Percentiles rank a stretch among this genome's conserved stretches.
phyloP scores from a whole-genome alignment of 2,113 vertebrate genomes.

The Condylura cristata region DNA sequence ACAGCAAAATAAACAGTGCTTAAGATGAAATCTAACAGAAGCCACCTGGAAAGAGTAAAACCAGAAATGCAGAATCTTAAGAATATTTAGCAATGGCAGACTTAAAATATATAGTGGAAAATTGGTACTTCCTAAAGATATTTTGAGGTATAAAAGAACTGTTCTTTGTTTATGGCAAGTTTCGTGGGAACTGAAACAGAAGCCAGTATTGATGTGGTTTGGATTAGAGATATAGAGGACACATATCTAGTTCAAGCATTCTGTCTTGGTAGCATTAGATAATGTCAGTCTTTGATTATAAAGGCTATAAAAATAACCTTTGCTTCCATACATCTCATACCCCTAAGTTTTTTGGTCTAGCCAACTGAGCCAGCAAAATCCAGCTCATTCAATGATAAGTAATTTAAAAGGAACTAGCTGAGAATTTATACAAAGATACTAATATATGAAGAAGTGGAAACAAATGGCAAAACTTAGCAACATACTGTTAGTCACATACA shows the following conservation, averaged over 20 bases:
- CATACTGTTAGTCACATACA: background rate
- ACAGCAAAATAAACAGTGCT: background rate
- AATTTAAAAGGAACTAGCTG: background rate
- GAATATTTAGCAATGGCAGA: background rate
- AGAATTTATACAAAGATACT: background rate
- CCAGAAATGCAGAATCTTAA: background rate
- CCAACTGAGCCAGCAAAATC: background rate
- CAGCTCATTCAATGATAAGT: background rate
- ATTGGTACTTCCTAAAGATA: background rate
- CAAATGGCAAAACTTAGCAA: background rate
- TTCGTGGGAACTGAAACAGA: background rate
- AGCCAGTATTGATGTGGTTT: background rate
- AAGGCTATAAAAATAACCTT: constrained; percentile 1
- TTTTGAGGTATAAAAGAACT: background rate
- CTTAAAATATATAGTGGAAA: constrained; percentile 16
- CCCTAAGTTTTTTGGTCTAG: background rate
- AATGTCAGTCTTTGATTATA: constrained; percentile 23
- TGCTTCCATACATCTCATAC: background rate
- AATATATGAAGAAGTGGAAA: background rate
- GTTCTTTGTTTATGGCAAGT: background rate
- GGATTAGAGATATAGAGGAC: background rate
- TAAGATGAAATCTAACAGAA: background rate
- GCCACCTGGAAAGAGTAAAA: background rate
- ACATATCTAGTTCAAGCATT: background rate
- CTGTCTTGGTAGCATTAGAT: background rate